Percentiles rank a stretch among this genome's conserved stretches.
Conservation (phyloP, 2,888 invertebrate species). For the Cephalotes varians region DNA sequence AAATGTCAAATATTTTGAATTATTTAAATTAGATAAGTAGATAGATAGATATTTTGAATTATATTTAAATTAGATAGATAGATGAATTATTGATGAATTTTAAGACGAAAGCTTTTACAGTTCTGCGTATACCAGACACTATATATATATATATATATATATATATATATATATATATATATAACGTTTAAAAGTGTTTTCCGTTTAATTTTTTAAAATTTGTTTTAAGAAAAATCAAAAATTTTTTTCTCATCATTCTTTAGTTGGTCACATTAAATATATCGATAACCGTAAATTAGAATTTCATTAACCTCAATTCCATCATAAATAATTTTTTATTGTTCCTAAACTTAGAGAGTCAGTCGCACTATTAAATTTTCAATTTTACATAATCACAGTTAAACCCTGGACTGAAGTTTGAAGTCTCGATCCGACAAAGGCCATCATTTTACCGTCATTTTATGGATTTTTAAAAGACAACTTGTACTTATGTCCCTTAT, state of each 20-base stretch:
- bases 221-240: background rate
- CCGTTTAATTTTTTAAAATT: background rate
- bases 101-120: background rate
- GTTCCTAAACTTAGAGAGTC: background rate
- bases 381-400: background rate
- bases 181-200: background rate
- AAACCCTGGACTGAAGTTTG: background rate
- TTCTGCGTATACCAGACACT: no score
- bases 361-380: background rate
- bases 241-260: background rate
- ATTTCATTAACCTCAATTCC: background rate
- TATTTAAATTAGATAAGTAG: no score
- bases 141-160: no score
- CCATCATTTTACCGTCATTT: background rate
- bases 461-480: background rate
- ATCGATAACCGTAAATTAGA: background rate
- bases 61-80: no score
- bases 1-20: background rate
- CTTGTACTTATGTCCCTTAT: background rate
- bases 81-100: background rate
- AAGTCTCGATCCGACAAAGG: background rate
- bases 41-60: no score
- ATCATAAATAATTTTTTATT: background rate
- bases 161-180: background rate
- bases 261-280: background rate